A percentile compares a stretch with the other conserved stretches of the same genome.
phyloP scores from a whole-genome alignment of 1,140 invertebrate genomes.

The Zeugodacus cucurbitae region DNA sequence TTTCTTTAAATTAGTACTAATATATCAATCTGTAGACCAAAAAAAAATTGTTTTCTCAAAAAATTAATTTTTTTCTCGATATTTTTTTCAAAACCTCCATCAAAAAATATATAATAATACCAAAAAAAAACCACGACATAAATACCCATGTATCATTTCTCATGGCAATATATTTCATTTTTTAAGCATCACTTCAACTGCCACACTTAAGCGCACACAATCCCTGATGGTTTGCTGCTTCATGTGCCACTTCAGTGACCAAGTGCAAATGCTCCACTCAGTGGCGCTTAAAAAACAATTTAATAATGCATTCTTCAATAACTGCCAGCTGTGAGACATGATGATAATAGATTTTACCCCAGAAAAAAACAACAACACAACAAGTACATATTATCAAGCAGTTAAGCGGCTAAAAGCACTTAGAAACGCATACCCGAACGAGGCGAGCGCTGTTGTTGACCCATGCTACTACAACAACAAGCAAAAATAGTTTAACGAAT shows the following conservation, averaged over 20 bases:
- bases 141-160: background rate
- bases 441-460: background rate
- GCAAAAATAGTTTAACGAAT: background rate
- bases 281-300: constrained; percentile 27
- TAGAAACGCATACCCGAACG: background rate
- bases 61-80: too few species aligned
- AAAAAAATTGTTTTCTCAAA: too few species aligned
- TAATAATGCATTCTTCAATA: constrained; percentile 16
- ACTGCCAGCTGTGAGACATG: background rate
- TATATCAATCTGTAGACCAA: too few species aligned
- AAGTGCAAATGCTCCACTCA: constrained; percentile 21
- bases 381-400: background rate
- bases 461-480: background rate
- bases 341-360: constrained; percentile 7
- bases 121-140: background rate
- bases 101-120: background rate
- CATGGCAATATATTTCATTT: constrained; percentile 17
- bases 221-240: background rate
- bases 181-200: background rate
- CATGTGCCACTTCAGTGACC: constrained; percentile 21
- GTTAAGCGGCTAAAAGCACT: background rate
- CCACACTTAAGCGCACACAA: background rate
- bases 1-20: too few species aligned
- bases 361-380: too few species aligned
- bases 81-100: background rate